phyloP scores from a whole-genome alignment of 2,888 invertebrate species.

The Pyrochroa serraticornis region DNA sequence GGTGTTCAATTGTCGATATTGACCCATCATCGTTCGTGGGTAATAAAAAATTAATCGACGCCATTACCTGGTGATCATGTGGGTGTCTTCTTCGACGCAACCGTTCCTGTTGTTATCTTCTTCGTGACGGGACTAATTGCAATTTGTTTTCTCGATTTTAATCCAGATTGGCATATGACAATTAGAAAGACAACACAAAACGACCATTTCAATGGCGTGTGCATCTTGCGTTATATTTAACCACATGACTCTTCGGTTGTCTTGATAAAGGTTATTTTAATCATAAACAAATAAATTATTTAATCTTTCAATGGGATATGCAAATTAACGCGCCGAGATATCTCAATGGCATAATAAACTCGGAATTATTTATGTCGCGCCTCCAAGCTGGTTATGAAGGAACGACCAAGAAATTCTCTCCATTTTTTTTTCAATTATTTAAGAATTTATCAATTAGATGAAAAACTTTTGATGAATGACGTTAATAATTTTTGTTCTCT shows the following conservation, averaged over 20 bases:
- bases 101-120: conserved; percentile 6
- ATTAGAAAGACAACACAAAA: too few relatives aligned
- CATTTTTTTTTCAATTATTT: too few relatives aligned
- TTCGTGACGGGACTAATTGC: neutral
- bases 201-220: conserved; percentile 4
- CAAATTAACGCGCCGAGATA: conserved; percentile 25
- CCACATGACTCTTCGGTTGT: conserved; percentile 14
- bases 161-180: too few relatives aligned
- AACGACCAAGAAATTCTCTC: too few relatives aligned
- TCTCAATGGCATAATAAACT: conserved; percentile 27
- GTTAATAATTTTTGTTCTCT: too few relatives aligned
- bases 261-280: conserved; percentile 30
- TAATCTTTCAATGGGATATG: conserved; percentile 32
- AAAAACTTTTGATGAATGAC: too few relatives aligned
- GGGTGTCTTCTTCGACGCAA: conserved; percentile 16
- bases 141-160: conserved; percentile 6
- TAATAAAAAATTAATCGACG: conserved; percentile 22
- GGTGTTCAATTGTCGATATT: conserved; percentile 1
- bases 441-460: too few relatives aligned
- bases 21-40: conserved; percentile 14
- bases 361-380: conserved; percentile 11
- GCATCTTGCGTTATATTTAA: conserved; percentile 40
- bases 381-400: too few relatives aligned
- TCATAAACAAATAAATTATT: conserved; percentile 34
- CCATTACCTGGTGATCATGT: conserved; percentile 20